Conservation (phyloP, 64 coral and sea anemone genomes). For the Anthopleura sola region DNA sequence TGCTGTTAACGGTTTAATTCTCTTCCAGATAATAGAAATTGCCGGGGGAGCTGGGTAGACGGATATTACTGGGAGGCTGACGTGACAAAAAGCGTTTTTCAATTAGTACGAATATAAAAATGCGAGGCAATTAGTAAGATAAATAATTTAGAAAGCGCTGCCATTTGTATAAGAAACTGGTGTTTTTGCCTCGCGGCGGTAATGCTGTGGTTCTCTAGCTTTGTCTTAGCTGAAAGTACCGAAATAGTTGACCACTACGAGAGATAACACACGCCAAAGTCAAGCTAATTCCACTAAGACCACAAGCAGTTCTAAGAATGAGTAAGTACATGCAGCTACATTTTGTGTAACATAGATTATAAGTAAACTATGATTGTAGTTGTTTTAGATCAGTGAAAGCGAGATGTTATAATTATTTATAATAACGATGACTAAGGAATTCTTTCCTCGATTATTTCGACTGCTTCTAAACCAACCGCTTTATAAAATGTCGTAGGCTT, state of each 20-base stretch:
- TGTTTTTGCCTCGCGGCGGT: not conserved
- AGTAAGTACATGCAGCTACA: not conserved
- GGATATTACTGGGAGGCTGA: not conserved
- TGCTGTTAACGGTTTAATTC: not conserved
- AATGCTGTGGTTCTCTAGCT: not conserved
- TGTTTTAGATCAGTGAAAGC: not conserved
- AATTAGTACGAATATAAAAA: slow-evolving; percentile 1
- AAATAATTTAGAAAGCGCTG: slow-evolving; percentile 30
- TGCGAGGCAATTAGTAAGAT: slow-evolving; percentile 12
- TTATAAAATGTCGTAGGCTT: not conserved
- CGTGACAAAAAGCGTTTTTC: slow-evolving; percentile 4
- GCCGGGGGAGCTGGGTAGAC: not conserved
- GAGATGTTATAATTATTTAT: not conserved
- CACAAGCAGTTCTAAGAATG: not conserved
- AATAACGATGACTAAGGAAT: not conserved
- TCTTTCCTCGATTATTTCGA: not conserved
- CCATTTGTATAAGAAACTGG: not conserved
- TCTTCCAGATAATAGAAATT: not conserved
- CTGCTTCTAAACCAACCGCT: not conserved
- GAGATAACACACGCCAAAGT: not conserved
- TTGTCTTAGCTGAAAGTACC: not conserved
- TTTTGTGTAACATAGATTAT: not conserved
- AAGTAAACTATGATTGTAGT: not conserved
- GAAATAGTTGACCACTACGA: not conserved
- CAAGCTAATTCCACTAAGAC: not conserved